Base-by-base conservation (phyloP, 2,113 vertebrate genomes). In the Prunella fulvescens region DNA sequence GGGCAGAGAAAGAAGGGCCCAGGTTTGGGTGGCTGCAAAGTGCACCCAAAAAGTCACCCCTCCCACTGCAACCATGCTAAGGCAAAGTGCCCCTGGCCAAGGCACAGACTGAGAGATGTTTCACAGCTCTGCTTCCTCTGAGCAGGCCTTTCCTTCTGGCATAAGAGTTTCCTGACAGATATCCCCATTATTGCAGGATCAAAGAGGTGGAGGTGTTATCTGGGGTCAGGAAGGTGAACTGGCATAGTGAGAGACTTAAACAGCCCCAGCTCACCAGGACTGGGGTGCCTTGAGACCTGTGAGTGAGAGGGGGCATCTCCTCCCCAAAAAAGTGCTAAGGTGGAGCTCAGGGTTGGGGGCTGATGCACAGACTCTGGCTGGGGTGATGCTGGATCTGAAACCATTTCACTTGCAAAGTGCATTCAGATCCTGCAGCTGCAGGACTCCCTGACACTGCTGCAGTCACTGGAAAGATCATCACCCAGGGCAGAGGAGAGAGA, bases 401-500 rank as follows among this genome's bases (percentile, higher is more conserved):
- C 9, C 11, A 19, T 33, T 91, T 15, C 10, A 9, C 39, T 31
- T 69, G 22, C 28, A 31, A 70, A 69, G n/a, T 31, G 31, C 45
- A 6, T 33, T 86, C 64, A 72, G 72, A 18, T 28, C 19, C 67
- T 5, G 6, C 44, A n/a, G 25, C 15, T 72, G 60, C 83, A 69
- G 39, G 50, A 47, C 39, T 76, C 19, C 19, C 26, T 42, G 6
- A n/a, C 57, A 11, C 48, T 65, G 47, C 40, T 89, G 50, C 65
- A 70, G 14, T 26, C 67, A 25, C 14, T 51, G 64, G 33, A 61
- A 91, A 54, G 31, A 76, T 62, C 24, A 26, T n/a, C 64, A 45
- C 19, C 0, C 0, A 78, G 51, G 11, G 35, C 62, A 50, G 56
- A 53, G n/a, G 5, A 56, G 17, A 0, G 1, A 61, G 47, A 80